Evolutionary conservation across 2,797 vertebrate genomes (phyloP).

Genomic region (Fistularia tabacaria): DNA sequence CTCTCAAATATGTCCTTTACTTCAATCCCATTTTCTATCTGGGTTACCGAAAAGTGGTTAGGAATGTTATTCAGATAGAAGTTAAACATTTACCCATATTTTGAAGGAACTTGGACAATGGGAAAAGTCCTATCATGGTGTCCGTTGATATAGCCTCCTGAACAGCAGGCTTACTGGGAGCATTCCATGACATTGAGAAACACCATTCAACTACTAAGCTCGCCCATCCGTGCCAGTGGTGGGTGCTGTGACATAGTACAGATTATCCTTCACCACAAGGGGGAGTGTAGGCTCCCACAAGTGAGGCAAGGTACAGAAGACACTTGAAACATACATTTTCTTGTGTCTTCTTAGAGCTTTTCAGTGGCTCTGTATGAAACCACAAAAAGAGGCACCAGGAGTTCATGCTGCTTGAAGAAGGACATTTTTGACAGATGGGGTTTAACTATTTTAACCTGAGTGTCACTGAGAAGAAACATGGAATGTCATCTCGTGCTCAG

Average conservation of each 20-base stretch:
- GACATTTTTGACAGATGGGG: slow-evolving; percentile 28
- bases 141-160: background rate
- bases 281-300: slow-evolving; percentile 46
- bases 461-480: slow-evolving; percentile 35
- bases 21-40: no score
- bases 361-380: slow-evolving; percentile 50
- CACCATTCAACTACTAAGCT: slow-evolving; percentile 30
- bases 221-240: slow-evolving; percentile 8
- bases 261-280: slow-evolving; percentile 44
- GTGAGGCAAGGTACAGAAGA: slow-evolving; percentile 55
- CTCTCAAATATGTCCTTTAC: no score
- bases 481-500: slow-evolving; percentile 39
- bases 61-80: no score
- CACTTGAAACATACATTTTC: slow-evolving; percentile 59
- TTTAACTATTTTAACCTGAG: slow-evolving; percentile 46
- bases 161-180: background rate
- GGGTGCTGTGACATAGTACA: slow-evolving; percentile 59
- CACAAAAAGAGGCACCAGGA: slow-evolving; percentile 54
- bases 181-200: slow-evolving; percentile 1
- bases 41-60: no score
- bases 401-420: slow-evolving; percentile 47
- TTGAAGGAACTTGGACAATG: background rate
- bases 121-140: background rate
- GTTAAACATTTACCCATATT: no score
- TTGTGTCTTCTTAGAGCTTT: slow-evolving; percentile 42